phyloP scores from a whole-genome alignment of 2,797 vertebrate species.

The Acrossocheilus wenchowensis region DNA sequence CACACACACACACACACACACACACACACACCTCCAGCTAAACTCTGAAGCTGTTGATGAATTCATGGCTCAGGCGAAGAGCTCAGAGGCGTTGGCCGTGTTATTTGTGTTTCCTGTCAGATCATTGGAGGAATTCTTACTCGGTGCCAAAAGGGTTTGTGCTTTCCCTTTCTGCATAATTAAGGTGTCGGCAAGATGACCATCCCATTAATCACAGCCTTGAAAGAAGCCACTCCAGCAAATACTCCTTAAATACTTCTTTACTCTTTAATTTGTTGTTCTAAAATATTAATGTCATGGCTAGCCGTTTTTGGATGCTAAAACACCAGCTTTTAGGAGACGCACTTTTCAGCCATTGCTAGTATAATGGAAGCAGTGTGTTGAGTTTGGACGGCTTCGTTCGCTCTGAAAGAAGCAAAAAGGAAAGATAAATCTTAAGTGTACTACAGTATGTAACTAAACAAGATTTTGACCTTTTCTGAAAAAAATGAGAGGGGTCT shows the following conservation, averaged over 20 bases:
- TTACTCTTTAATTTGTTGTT: constrained; percentile 62
- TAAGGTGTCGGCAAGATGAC: constrained; percentile 70
- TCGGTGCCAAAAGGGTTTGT: constrained; percentile 62
- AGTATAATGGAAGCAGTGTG: constrained; percentile 60
- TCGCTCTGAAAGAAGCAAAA: neutral
- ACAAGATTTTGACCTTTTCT: neutral
- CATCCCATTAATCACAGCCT: constrained; percentile 68
- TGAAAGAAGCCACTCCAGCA: constrained; percentile 52
- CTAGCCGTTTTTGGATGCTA: constrained; percentile 49
- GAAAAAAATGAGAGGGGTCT: neutral
- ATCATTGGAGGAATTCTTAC: constrained; percentile 59
- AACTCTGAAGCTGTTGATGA: neutral
- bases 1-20: neutral
- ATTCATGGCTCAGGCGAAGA: neutral
- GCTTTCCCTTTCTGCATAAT: constrained; percentile 69
- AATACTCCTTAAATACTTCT: constrained; percentile 62
- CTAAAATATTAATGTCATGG: constrained; percentile 52
- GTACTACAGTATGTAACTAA: neutral
- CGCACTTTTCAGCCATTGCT: constrained; percentile 26
- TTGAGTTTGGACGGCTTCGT: constrained; percentile 42
- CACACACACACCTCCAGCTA: neutral
- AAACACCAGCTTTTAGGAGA: neutral
- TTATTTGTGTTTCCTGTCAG: constrained; percentile 61
- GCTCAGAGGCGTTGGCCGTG: neutral
- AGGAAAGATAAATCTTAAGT: neutral